These are phyloP conservation scores for Charina bottae DNA, from an alignment of 2,113 vertebrate species.

Conservation along the genomic window DNA sequence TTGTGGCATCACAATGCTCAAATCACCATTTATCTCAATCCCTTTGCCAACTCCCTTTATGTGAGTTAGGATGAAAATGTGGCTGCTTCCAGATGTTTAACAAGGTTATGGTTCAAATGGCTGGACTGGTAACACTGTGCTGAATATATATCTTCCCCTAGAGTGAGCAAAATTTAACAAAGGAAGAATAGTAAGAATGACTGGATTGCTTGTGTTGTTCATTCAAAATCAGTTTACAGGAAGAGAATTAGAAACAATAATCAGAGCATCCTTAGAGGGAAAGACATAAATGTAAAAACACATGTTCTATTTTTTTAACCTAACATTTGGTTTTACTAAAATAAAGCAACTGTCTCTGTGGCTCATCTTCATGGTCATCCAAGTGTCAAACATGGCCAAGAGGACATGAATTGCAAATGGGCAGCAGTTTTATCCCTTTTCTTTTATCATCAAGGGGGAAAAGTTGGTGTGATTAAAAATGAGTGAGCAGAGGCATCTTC, in stretches of 20 bases:
- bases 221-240: slow-evolving; percentile 16
- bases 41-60: not conserved
- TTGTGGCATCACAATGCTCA: no score
- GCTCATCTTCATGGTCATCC: slow-evolving; percentile 35
- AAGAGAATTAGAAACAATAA: slow-evolving; percentile 9
- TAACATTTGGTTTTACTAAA: slow-evolving; percentile 34
- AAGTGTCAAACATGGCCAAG: slow-evolving; percentile 27
- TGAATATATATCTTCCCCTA: not conserved
- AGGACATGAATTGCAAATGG: slow-evolving; percentile 39
- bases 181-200: not conserved
- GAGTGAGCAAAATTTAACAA: not conserved
- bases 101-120: not conserved
- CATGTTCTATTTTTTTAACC: slow-evolving; percentile 35
- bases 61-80: not conserved
- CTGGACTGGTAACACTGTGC: not conserved
- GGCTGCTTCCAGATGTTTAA: not conserved
- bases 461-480: slow-evolving; percentile 50
- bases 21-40: no score
- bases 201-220: not conserved
- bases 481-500: slow-evolving; percentile 26
- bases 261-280: not conserved
- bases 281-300: slow-evolving; percentile 28
- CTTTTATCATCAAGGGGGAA: slow-evolving; percentile 36
- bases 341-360: slow-evolving; percentile 26
- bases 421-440: slow-evolving; percentile 46